Base-by-base conservation (phyloP, 2,113 vertebrate species). In the Pomatorhinus ruficollis region DNA sequence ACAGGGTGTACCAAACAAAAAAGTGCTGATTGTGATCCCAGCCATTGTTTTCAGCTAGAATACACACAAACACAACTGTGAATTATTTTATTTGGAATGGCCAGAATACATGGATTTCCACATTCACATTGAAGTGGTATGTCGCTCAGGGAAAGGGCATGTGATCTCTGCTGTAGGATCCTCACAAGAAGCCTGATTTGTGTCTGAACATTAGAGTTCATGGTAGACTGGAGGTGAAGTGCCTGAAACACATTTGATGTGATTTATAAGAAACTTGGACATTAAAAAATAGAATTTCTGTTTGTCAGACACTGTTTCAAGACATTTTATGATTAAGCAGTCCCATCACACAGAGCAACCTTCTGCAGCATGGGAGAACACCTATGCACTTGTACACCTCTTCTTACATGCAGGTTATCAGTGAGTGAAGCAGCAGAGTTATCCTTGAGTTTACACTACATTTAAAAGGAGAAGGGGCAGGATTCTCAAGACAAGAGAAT, bases 301-400 rank as follows among this genome's bases (percentile, higher is more conserved):
- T 66, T 93, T 66, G 11, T 63, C 33, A 89, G 64, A 49, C 20
- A 40, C 35, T 31, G 11, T 45, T 83, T 56, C 12, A 57, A 83
- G 39, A 18, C 4, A 77, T 53, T 71, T 80, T n/a, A 30, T 61
- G 61, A 45, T 25, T 56, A 66, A 84, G 14, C 30, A 68, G 42
- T 50, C 39, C 59, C 33, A 80, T 31, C 40, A 47, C 1, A 0
- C 35, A 50, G 6, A 85, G 23, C 15, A 66, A 37, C 15, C 6
- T 89, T 35, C 30, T 82, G 52, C 53, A 83, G 20, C 6, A 16
- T 4, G 10, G 13, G 5, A 91, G 35, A 85, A 53, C 39, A 59
- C 17, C 4, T 54, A 5, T 3, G 10, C 33, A 28, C 28, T 83
- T 18, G 4, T 30, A 20, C 0, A 0, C 16, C 59, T 47, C 4